These are phyloP conservation scores for Micromys minutus DNA, from an alignment of 2,113 vertebrate genomes.

Conservation along the genomic window DNA sequence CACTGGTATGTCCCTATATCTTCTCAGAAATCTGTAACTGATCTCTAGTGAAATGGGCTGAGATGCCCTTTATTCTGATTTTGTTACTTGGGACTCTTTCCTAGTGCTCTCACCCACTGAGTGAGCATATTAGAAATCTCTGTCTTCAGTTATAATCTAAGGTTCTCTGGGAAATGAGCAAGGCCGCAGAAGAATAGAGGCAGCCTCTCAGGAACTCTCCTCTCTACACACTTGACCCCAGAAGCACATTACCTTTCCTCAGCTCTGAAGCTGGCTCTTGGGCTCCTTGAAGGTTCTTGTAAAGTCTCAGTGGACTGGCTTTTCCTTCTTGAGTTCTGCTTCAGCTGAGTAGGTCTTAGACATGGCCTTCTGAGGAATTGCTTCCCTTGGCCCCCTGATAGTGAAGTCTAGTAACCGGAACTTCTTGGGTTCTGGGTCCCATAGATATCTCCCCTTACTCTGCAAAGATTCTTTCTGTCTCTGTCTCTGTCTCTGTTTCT, in stretches of 20 bases:
- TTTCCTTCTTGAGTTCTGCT: background rate
- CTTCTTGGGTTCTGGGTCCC: constrained; percentile 3
- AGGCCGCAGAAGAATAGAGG: background rate
- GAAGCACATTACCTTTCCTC: background rate
- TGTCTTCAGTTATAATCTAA: background rate
- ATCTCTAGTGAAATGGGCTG: background rate
- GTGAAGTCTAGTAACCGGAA: constrained; percentile 40
- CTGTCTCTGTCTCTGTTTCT: no score
- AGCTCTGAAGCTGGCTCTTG: background rate
- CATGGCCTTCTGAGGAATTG: background rate
- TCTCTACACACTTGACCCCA: background rate
- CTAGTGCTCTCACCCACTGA: background rate
- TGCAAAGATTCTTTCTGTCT: constrained; percentile 2
- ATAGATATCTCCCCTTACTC: background rate
- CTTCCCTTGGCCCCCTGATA: constrained; percentile 27
- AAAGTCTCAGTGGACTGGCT: background rate
- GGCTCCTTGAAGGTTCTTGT: background rate
- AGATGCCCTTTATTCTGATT: background rate
- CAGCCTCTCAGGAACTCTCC: background rate
- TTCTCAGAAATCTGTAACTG: background rate
- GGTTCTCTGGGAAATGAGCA: background rate
- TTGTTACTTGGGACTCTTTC: background rate
- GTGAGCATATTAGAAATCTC: background rate
- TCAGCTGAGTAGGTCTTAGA: background rate
- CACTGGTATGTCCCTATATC: no score